Evolutionary conservation across 2,797 vertebrate species (phyloP), one percentile per base, ranked within the genome.

Genomic region (Enteromius mattozi): DNA sequence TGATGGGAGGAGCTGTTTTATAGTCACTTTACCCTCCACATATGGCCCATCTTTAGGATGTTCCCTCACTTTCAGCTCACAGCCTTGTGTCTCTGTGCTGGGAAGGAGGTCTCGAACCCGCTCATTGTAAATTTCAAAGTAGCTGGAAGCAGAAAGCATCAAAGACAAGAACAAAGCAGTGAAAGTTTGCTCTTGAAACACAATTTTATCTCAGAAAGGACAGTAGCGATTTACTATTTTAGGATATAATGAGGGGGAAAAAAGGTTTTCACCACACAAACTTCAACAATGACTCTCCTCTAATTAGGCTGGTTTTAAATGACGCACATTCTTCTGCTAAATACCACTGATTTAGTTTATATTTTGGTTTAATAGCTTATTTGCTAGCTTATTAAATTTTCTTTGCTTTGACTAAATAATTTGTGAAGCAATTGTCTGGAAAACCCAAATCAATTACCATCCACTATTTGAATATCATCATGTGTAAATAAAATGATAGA

Each of bases 51-150:
- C 97, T 86, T 98, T 98, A 0, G 97, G 98, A 88, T 99, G 98
- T 81, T 99, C 98, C 51, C 98, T 86, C 68, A 99, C 98, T 59
- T 97, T 93, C 86, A 99, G 95, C 92, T 99, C 98, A 91, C 95
- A 98, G 0, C 96, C 98, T 93, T 98, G 96, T 2, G 95, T 96
- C 86, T 97, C 96, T 45, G 99, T 99, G 88, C 97, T 95, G 86
- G 97, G 94, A 87, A 99, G 96, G 21, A 99, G 95, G 91, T 99
- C 98, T 90, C 98, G 93, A 75, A 99, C 98, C 0, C 94, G 92
- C 88, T 99, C 98, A 14, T 99, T 99, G 91, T 99, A 99, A 92
- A 99, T 99, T 93, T 99, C 98, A 92, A 99, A 91, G 87, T 98
- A 99, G 92, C 98, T 99, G 92, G 66, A 82, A 65, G 54, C 35